Percentiles rank a stretch among this genome's conserved stretches.
phyloP scores from a whole-genome alignment of 1,140 invertebrate genomes.

The Drosophila funebris region DNA sequence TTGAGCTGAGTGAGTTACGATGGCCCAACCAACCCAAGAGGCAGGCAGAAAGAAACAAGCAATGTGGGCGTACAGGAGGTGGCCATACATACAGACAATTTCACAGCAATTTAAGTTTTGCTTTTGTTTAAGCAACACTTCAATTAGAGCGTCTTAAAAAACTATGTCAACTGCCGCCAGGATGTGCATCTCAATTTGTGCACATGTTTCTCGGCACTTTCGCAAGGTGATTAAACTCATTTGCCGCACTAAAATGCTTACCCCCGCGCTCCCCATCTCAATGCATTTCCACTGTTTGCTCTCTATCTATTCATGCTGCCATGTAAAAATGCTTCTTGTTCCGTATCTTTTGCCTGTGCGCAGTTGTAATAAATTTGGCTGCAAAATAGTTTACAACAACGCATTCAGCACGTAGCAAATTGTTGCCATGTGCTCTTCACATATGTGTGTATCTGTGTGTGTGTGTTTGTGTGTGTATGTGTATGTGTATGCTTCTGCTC shows the following conservation, averaged over 20 bases:
- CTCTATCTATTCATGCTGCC: slow-evolving; percentile 4
- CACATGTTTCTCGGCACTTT: slow-evolving; percentile 50
- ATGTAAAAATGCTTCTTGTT: slow-evolving; percentile 24
- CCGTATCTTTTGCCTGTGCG: slow-evolving; percentile 16
- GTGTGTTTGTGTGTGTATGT: slow-evolving; percentile 15
- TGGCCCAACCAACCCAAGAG: not conserved
- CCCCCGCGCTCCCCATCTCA: not conserved
- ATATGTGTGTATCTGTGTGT: slow-evolving; percentile 20
- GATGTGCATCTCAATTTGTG: slow-evolving; percentile 41
- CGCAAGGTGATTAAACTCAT: slow-evolving; percentile 78
- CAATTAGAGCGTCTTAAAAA: slow-evolving; percentile 73
- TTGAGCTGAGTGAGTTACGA: slow-evolving; percentile 8
- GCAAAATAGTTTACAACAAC: slow-evolving; percentile 66
- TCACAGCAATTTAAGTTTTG: slow-evolving; percentile 78
- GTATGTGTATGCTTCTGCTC: slow-evolving; percentile 6
- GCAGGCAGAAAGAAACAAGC: not conserved
- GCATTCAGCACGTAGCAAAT: slow-evolving; percentile 69
- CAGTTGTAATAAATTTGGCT: slow-evolving; percentile 59
- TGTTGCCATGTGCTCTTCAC: slow-evolving; percentile 45
- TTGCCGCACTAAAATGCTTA: slow-evolving; percentile 22
- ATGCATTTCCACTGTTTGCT: too few species aligned
- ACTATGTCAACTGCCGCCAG: slow-evolving; percentile 67
- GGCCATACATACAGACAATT: slow-evolving; percentile 68
- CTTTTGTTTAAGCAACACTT: slow-evolving; percentile 82
- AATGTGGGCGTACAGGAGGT: not conserved